Percentiles rank a stretch among this genome's conserved stretches.
phyloP scores from a whole-genome alignment of 2,888 invertebrate genomes.

The Lithophane semibrunnea region DNA sequence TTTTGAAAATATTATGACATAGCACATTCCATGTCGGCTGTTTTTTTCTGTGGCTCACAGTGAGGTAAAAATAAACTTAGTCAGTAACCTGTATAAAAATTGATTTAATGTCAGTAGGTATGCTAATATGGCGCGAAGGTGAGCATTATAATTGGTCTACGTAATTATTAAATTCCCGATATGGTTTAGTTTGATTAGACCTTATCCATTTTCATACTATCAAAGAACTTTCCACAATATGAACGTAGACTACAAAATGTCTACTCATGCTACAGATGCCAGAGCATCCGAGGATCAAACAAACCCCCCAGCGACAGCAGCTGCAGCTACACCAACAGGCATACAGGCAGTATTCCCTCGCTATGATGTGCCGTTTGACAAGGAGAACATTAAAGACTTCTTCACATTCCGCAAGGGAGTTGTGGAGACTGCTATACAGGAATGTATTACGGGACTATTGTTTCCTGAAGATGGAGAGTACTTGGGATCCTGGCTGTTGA shows the following conservation, averaged over 20 bases:
- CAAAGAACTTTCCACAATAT: background rate
- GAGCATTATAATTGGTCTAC: constrained; percentile 26
- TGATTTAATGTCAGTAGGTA: constrained; percentile 1
- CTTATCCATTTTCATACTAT: constrained; percentile 12
- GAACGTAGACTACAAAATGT: constrained; percentile 20
- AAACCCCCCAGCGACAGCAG: constrained; percentile 75
- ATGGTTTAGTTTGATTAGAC: constrained; percentile 5
- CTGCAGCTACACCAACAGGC: constrained; percentile 74
- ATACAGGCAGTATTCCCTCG: constrained; percentile 83
- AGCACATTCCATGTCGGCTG: constrained; percentile 43
- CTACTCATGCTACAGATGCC: constrained; percentile 75
- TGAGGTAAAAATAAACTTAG: constrained; percentile 47
- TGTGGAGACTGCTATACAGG: constrained; percentile 93
- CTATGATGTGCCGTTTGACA: constrained; percentile 86
- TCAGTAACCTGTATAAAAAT: background rate
- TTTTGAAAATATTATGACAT: constrained; percentile 24
- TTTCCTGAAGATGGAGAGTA: constrained; percentile 93
- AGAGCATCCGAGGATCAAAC: constrained; percentile 74
- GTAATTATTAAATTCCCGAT: background rate
- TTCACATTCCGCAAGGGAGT: constrained; percentile 94
- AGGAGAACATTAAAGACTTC: constrained; percentile 92
- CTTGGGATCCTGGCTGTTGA: constrained; percentile 94
- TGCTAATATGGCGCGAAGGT: constrained; percentile 19
- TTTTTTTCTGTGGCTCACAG: constrained; percentile 30
- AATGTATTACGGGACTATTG: constrained; percentile 92